These are phyloP conservation scores for Chiloscyllium punctatum DNA, from an alignment of 2,797 vertebrate species.

Conservation along the genomic window DNA sequence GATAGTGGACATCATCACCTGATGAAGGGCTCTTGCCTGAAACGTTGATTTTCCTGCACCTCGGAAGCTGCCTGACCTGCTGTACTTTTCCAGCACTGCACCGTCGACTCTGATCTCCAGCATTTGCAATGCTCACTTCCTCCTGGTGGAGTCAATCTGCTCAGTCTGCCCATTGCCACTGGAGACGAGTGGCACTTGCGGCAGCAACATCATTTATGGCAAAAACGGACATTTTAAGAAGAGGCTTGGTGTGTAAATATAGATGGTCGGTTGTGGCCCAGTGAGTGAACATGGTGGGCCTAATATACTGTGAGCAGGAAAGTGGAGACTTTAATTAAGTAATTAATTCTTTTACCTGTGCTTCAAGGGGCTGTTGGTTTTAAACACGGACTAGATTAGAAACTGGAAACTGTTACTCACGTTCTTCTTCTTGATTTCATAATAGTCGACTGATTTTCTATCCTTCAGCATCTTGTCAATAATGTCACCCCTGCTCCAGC, in stretches of 20 bases:
- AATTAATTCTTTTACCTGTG: no score
- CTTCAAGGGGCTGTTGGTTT: neutral
- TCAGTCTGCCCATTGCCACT: neutral
- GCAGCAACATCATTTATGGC: neutral
- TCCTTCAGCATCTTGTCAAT: slow-evolving; percentile 90
- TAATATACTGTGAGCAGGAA: neutral
- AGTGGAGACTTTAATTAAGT: no score
- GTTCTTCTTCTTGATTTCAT: slow-evolving; percentile 72
- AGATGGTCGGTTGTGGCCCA: neutral
- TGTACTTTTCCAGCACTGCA: no score
- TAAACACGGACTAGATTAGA: neutral
- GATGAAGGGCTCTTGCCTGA: no score
- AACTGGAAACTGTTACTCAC: slow-evolving; percentile 51
- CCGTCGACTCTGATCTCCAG: no score
- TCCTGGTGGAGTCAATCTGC: neutral
- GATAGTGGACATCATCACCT: neutral
- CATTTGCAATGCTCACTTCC: no score
- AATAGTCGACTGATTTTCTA: slow-evolving; percentile 76
- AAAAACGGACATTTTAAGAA: neutral
- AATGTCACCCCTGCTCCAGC: slow-evolving; percentile 81
- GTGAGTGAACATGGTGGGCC: neutral
- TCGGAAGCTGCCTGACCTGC: no score
- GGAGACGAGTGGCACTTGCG: no score
- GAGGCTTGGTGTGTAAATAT: neutral
- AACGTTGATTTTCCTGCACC: no score